phyloP scores from a whole-genome alignment of 1,140 invertebrate species.

The Drosophila kohkoa region DNA sequence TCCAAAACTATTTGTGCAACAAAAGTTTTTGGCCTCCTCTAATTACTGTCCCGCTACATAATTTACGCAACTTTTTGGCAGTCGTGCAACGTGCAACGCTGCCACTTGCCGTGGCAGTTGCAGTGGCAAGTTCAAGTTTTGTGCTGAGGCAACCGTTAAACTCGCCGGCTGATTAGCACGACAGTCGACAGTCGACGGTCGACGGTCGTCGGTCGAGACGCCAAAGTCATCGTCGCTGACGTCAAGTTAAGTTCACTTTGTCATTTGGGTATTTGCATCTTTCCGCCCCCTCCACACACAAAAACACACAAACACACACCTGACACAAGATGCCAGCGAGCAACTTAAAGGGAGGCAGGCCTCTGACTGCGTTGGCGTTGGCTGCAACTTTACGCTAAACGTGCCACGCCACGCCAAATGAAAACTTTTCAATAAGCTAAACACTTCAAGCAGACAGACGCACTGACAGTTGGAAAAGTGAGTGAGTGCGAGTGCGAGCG shows the following conservation, averaged over 20 bases:
- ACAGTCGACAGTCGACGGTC: conserved; percentile 40
- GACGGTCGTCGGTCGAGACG: conserved; percentile 7
- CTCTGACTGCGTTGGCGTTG: conserved; percentile 22
- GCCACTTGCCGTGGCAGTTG: conserved; percentile 9
- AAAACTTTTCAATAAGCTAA: conserved; percentile 81
- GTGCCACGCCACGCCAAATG: conserved; percentile 54
- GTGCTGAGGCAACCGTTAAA: conserved; percentile 25
- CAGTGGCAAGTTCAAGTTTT: neutral
- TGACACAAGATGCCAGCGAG: conserved; percentile 1
- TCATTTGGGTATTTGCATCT: conserved; percentile 49
- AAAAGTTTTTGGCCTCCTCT: conserved; percentile 69
- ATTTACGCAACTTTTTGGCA: conserved; percentile 63
- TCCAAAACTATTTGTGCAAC: conserved; percentile 73
- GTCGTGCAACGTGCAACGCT: conserved; percentile 19
- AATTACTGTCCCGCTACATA: conserved; percentile 80
- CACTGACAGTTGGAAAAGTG: conserved; percentile 19
- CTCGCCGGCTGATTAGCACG: conserved; percentile 68
- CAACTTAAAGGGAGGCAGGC: conserved; percentile 1
- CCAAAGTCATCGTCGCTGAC: conserved; percentile 20
- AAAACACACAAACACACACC: neutral
- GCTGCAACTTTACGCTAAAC: conserved; percentile 61
- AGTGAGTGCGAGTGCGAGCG: neutral
- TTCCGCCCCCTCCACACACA: too few species aligned
- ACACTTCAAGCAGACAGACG: conserved; percentile 68
- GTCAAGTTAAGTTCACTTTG: conserved; percentile 63